phyloP scores from a whole-genome alignment of 2,888 invertebrate species.

The Formica aserva region DNA sequence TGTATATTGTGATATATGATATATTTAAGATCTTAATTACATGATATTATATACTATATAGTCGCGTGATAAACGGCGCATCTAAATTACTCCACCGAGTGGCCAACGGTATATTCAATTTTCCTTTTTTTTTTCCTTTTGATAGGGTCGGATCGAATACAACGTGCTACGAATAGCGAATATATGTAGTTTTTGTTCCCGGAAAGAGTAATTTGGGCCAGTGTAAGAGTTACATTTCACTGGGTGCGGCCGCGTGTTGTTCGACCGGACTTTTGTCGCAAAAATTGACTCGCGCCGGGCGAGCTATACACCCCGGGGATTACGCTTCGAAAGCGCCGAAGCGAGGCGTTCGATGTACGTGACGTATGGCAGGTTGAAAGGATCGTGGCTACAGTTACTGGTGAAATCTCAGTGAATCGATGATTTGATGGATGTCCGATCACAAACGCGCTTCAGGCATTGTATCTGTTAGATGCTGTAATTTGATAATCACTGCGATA shows the following conservation, averaged over 20 bases:
- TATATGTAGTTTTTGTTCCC: conserved; percentile 36
- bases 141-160: neutral
- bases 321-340: conserved; percentile 47
- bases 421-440: conserved; percentile 42
- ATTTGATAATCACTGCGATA: neutral
- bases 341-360: conserved; percentile 48
- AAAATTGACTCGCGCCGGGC: conserved; percentile 47
- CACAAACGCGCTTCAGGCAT: neutral
- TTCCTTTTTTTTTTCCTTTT: neutral
- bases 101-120: neutral
- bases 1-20: neutral
- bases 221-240: conserved; percentile 38
- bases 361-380: conserved; percentile 47
- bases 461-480: neutral
- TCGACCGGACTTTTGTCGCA: conserved; percentile 46
- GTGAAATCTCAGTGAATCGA: conserved; percentile 43
- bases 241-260: conserved; percentile 31
- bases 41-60: neutral
- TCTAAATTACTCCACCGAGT: neutral
- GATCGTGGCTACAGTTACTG: conserved; percentile 45
- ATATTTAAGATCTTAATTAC: conserved; percentile 16
- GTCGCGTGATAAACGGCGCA: neutral
- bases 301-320: conserved; percentile 46
- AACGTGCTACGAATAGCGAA: conserved; percentile 15
- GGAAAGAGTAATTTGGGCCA: conserved; percentile 40